Percentiles rank a stretch among this genome's conserved stretches.
phyloP scores from a whole-genome alignment of 2,888 invertebrate genomes.

The Epicampocera succincta region DNA sequence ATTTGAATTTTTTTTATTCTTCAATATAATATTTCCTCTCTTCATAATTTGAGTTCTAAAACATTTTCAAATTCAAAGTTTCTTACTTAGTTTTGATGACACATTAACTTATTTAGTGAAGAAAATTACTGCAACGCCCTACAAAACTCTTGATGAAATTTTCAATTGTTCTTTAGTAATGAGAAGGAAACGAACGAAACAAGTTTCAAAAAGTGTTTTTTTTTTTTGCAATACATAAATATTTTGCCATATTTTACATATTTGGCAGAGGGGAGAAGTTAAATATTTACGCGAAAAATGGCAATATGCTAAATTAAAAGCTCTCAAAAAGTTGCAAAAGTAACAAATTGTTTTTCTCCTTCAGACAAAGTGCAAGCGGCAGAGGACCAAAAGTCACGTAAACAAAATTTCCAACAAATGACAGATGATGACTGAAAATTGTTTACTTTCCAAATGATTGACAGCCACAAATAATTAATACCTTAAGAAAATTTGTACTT shows the following conservation, averaged over 20 bases:
- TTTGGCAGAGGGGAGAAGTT: neutral
- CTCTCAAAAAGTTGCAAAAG: neutral
- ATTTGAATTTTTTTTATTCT: no score
- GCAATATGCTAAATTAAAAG: slow-evolving; percentile 21
- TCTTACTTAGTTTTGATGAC: no score
- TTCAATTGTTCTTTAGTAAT: no score
- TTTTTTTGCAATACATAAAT: slow-evolving; percentile 15
- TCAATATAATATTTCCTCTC: no score
- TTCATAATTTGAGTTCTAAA: no score
- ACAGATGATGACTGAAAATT: slow-evolving; percentile 4
- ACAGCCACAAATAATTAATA: neutral
- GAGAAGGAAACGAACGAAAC: neutral
- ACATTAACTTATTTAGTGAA: no score
- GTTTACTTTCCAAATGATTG: slow-evolving; percentile 9
- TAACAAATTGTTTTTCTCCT: slow-evolving; percentile 7
- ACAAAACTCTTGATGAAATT: no score
- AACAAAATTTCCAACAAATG: neutral
- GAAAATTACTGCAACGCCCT: no score
- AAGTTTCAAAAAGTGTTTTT: slow-evolving; percentile 1
- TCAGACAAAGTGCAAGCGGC: neutral
- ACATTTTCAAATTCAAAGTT: no score
- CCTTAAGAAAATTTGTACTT: neutral
- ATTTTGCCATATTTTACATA: neutral
- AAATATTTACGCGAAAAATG: neutral
- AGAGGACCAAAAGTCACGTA: neutral